These are phyloP conservation scores for Tapirus indicus DNA, from an alignment of 2,797 vertebrate species.

Conservation along the genomic window DNA sequence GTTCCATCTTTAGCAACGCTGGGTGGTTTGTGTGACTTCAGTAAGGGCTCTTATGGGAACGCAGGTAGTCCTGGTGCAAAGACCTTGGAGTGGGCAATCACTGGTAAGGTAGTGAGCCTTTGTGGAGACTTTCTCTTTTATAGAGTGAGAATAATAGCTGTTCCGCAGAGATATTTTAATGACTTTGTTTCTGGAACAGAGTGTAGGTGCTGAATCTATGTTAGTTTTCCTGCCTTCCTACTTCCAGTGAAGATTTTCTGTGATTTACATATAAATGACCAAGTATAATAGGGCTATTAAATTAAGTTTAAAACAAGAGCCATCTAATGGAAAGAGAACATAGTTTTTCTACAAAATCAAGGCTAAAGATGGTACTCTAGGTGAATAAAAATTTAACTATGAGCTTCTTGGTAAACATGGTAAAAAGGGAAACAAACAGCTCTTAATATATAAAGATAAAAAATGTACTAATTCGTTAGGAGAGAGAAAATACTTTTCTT, in stretches of 20 bases:
- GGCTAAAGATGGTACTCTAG: constrained; percentile 30
- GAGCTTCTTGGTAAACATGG: constrained; percentile 14
- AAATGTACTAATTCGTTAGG: background rate
- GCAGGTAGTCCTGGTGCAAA: background rate
- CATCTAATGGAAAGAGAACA: constrained; percentile 60
- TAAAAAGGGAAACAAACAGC: background rate
- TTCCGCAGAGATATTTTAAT: constrained; percentile 46
- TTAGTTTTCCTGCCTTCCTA: constrained; percentile 56
- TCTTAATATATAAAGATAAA: constrained; percentile 10
- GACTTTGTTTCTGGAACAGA: constrained; percentile 68
- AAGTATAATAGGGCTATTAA: constrained; percentile 67
- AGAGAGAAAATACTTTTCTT: background rate
- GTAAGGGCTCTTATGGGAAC: background rate
- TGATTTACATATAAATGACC: constrained; percentile 78
- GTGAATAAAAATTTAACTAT: constrained; percentile 40
- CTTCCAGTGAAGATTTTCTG: constrained; percentile 50
- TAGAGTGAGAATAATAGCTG: constrained; percentile 58
- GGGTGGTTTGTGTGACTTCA: background rate
- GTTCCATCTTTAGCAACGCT: constrained; percentile 31
- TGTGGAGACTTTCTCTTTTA: constrained; percentile 29
- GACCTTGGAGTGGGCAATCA: background rate
- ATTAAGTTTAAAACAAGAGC: constrained; percentile 58
- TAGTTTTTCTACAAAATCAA: constrained; percentile 54
- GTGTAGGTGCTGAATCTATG: constrained; percentile 54
- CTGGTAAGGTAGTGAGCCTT: background rate